Evolutionary conservation across 2,888 invertebrate genomes (phyloP).

Genomic region (Papilio demoleus): DNA sequence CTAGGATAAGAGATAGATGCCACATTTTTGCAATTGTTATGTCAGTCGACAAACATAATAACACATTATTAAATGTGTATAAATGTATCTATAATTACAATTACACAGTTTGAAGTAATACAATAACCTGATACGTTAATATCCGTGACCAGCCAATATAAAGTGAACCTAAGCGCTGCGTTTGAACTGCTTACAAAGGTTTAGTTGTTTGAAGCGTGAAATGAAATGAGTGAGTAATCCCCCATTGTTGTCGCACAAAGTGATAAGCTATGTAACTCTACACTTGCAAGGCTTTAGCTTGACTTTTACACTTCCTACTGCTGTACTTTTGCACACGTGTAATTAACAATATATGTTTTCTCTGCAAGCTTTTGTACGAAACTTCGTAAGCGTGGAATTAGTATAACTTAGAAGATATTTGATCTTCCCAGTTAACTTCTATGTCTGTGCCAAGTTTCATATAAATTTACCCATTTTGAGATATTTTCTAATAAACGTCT

Average conservation of each 20-base stretch:
- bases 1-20: too few species aligned
- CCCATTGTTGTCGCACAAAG: constrained; percentile 55
- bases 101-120: neutral
- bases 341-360: neutral
- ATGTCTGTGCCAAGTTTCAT: too few species aligned
- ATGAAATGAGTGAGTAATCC: constrained; percentile 69
- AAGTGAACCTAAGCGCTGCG: constrained; percentile 25
- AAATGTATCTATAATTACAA: neutral
- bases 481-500: too few species aligned
- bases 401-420: too few species aligned
- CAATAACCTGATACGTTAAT: constrained; percentile 28
- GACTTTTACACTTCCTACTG: constrained; percentile 13
- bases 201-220: constrained; percentile 60
- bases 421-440: too few species aligned
- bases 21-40: neutral
- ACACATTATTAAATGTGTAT: too few species aligned
- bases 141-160: constrained; percentile 4
- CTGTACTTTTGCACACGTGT: neutral
- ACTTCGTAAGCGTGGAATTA: too few species aligned
- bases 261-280: constrained; percentile 66
- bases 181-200: constrained; percentile 41
- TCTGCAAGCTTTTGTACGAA: too few species aligned
- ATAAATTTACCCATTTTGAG: too few species aligned
- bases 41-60: neutral
- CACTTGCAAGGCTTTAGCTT: constrained; percentile 44